phyloP scores from a whole-genome alignment of 2,888 invertebrate genomes.

The Pandemis cinnamomeana region DNA sequence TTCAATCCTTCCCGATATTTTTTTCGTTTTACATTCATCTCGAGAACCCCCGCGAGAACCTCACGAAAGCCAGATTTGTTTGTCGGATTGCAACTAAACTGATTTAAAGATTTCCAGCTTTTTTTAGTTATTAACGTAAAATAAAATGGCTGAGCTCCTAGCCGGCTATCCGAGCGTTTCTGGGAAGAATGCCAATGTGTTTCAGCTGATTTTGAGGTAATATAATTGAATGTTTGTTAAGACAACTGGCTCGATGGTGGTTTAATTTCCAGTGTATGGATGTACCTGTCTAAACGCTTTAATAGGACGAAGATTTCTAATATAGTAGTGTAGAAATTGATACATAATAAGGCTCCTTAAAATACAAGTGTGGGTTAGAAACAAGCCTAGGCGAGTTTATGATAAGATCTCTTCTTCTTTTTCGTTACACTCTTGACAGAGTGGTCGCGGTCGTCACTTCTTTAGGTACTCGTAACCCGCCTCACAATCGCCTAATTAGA shows the following conservation, averaged over 20 bases:
- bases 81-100: conserved; percentile 54
- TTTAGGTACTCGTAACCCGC: too few species aligned
- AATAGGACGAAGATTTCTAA: too few species aligned
- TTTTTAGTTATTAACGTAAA: conserved; percentile 50
- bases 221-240: conserved; percentile 38
- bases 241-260: background rate
- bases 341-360: too few species aligned
- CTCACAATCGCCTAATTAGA: too few species aligned
- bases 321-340: too few species aligned
- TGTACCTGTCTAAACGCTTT: too few species aligned
- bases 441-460: too few species aligned
- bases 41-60: conserved; percentile 46
- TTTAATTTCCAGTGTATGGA: conserved; percentile 6
- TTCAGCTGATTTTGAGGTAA: conserved; percentile 29
- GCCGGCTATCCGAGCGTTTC: conserved; percentile 9
- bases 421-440: too few species aligned
- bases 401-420: too few species aligned
- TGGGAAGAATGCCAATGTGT: conserved; percentile 35
- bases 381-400: too few species aligned
- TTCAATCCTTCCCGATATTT: conserved; percentile 1
- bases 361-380: too few species aligned
- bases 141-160: conserved; percentile 35
- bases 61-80: conserved; percentile 57
- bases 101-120: conserved; percentile 52
- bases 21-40: conserved; percentile 28